These are phyloP conservation scores for Apodemus agrarius DNA, from an alignment of 2,797 vertebrate genomes.

Conservation along the genomic window DNA sequence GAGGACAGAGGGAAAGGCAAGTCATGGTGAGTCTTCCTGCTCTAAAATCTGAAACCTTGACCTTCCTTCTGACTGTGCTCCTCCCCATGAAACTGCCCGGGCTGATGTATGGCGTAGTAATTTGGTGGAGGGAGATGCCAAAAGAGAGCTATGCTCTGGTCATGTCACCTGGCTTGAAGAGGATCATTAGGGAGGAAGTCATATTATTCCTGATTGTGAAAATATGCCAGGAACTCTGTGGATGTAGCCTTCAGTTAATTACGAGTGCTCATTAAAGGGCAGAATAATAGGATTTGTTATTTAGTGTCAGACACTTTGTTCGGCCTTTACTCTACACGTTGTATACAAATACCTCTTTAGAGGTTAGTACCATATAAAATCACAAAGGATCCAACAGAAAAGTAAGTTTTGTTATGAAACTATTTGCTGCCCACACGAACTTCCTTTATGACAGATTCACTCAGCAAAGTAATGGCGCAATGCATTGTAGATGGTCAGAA, in stretches of 20 bases:
- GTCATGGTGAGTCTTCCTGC: slow-evolving; percentile 65
- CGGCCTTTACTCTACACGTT: not conserved
- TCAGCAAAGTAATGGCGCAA: not conserved
- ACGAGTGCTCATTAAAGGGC: not conserved
- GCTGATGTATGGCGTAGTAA: slow-evolving; percentile 28
- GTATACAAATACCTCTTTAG: not conserved
- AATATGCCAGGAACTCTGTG: slow-evolving; percentile 7
- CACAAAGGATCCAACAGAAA: not conserved
- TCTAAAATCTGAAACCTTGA: slow-evolving; percentile 75
- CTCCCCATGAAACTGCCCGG: slow-evolving; percentile 73
- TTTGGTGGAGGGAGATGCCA: slow-evolving; percentile 52
- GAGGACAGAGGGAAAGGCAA: slow-evolving; percentile 71
- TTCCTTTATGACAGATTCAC: not conserved
- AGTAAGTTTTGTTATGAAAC: not conserved
- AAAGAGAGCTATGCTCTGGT: slow-evolving; percentile 22
- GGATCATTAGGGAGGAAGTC: not conserved
- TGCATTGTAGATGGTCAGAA: not conserved
- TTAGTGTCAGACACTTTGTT: not conserved
- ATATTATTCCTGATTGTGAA: not conserved
- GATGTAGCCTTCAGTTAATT: not conserved
- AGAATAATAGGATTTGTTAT: not conserved
- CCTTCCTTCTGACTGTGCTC: slow-evolving; percentile 32
- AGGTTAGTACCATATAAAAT: not conserved
- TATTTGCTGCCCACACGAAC: not conserved
- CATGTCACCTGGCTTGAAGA: slow-evolving; percentile 30